A percentile compares a stretch with the other conserved stretches of the same genome.
phyloP scores from a whole-genome alignment of 2,888 invertebrate species.

The Callyntrura guangdongensis region DNA sequence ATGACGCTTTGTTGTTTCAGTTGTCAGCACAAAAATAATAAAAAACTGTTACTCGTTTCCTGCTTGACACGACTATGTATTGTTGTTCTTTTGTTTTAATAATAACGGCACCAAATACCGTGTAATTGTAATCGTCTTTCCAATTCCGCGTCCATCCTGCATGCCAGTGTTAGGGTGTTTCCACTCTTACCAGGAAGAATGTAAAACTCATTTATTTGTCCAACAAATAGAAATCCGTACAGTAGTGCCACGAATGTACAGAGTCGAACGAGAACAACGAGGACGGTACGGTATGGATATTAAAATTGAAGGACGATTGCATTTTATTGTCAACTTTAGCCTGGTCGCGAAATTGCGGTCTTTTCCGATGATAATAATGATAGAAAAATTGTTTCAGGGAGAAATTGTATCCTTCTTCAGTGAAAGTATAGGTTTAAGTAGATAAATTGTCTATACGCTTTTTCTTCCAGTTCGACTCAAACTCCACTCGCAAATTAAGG shows the following conservation, averaged over 20 bases:
- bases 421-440: neutral
- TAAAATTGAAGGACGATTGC: neutral
- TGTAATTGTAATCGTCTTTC: slow-evolving; percentile 7
- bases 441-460: neutral
- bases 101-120: neutral
- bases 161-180: neutral
- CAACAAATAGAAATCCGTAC: slow-evolving; percentile 17
- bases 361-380: slow-evolving; percentile 29
- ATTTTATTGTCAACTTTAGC: slow-evolving; percentile 21
- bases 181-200: neutral
- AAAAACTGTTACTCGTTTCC: too few species aligned
- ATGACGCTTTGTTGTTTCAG: too few species aligned
- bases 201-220: slow-evolving; percentile 44
- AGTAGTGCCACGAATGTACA: neutral
- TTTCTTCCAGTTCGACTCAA: neutral
- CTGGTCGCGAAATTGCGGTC: slow-evolving; percentile 10
- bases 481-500: too few species aligned
- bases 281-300: neutral
- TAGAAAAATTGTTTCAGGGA: slow-evolving; percentile 11
- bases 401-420: slow-evolving; percentile 18
- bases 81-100: neutral
- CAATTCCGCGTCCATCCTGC: neutral
- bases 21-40: too few species aligned
- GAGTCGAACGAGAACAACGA: neutral
- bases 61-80: too few species aligned